Evolutionary conservation across 2,113 vertebrate genomes (phyloP), one percentile per base, ranked within the genome.

Genomic region (Megaleporinus macrocephalus): DNA sequence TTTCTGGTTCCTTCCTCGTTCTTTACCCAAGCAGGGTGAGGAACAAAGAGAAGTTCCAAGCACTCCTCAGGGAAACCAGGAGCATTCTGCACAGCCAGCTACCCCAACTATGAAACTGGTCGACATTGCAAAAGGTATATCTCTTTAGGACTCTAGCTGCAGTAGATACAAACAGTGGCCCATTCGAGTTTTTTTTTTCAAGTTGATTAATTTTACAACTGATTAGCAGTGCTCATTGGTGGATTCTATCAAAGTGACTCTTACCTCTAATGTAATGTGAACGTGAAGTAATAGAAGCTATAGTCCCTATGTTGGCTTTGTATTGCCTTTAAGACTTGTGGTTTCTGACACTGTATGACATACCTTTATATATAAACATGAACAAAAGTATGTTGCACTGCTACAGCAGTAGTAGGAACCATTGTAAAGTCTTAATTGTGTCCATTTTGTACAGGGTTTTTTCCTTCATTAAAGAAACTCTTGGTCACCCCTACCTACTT

Each of bases 1-100:
- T 16, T 98, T 99, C 87, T 98, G 94, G 92, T 97, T 97, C 87
- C 84, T 99, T 83, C 96, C 97, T 0, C 90, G 91, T 83, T 94
- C 86, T 3, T 86, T 95, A 86, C 79, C 93, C 57, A 90, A 89
- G 78, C 89, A 89, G 15, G 89, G 84, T 22, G 79, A 80, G 63
- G 70, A 84, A 30, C 74, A 72, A 22, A 30, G 0, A 29, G 82
- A 79, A 20, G 12, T 76, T 5, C 5, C 27, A 4, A 41, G 11
- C 16, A 7, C 7, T 26, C 16, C 53, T 14, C 41, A 55, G 11
- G 11, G 68, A 0, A n/a, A 9, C 47, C 26, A 6, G 7, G 72
- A 83, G 1, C 76, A 3, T 18, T 4, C 51, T n/a, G 0, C 78
- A 22, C 1, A 47, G 22, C 44, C 63, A 27, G 47, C 24, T n/a